Evolutionary conservation across 2,888 invertebrate genomes (phyloP).

Genomic region (Drosophila longiperda): DNA sequence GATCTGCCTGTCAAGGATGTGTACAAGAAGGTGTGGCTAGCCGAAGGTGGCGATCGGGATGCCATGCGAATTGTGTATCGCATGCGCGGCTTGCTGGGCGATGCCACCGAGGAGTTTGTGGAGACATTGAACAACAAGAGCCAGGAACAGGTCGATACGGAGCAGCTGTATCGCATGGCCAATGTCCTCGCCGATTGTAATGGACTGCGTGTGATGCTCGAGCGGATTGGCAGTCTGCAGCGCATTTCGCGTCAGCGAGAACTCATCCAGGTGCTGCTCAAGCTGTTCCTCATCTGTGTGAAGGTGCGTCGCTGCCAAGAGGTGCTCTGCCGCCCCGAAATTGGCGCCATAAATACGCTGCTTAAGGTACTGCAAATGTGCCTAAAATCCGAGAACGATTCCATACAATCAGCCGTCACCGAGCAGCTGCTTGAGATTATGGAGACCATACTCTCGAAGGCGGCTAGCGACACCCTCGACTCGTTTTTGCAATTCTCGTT

Average conservation of each 20-base stretch:
- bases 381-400: slow-evolving; percentile 88
- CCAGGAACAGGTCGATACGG: slow-evolving; percentile 95
- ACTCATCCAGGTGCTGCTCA: slow-evolving; percentile 94
- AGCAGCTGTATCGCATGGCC: slow-evolving; percentile 96
- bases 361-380: slow-evolving; percentile 93
- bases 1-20: slow-evolving; percentile 98
- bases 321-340: slow-evolving; percentile 93
- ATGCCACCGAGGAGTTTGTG: slow-evolving; percentile 99
- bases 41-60: slow-evolving; percentile 95
- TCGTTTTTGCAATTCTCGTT: slow-evolving; percentile 94
- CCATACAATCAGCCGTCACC: slow-evolving; percentile 91
- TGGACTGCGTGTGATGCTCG: slow-evolving; percentile 91
- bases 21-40: slow-evolving; percentile 93
- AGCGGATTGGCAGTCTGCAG: slow-evolving; percentile 93
- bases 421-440: slow-evolving; percentile 97
- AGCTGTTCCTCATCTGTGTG: slow-evolving; percentile 94
- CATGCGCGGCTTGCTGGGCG: slow-evolving; percentile 98
- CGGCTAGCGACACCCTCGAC: slow-evolving; percentile 93
- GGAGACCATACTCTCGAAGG: slow-evolving; percentile 96
- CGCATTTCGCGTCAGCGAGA: slow-evolving; percentile 95
- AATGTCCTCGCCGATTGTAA: slow-evolving; percentile 93
- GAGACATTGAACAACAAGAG: slow-evolving; percentile 95
- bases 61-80: slow-evolving; percentile 99
- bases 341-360: slow-evolving; percentile 93
- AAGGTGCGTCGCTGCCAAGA: slow-evolving; percentile 96